These are phyloP conservation scores for Daboia siamensis DNA, from an alignment of 2,113 vertebrate genomes.

Conservation along the genomic window DNA sequence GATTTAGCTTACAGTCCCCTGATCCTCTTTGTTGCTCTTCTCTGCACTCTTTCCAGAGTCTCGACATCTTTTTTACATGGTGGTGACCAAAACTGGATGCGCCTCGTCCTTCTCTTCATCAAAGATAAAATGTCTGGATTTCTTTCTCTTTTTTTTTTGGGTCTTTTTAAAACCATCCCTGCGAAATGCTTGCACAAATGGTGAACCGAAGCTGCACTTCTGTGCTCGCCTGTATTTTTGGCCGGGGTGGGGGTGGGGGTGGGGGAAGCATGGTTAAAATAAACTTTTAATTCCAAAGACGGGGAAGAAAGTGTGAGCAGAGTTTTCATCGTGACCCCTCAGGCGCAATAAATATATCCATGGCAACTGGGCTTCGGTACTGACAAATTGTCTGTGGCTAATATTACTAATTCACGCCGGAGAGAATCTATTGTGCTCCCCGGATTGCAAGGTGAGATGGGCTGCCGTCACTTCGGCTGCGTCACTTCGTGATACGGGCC, in stretches of 20 bases:
- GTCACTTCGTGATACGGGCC: neutral
- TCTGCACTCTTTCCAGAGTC: too few species aligned
- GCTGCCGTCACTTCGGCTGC: too few species aligned
- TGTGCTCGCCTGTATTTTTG: neutral
- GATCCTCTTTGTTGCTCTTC: too few species aligned
- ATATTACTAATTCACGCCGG: neutral
- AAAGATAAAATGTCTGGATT: neutral
- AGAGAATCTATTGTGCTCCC: neutral
- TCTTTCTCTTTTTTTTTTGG: neutral
- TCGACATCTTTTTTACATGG: too few species aligned
- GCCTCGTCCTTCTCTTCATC: too few species aligned
- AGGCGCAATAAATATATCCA: neutral
- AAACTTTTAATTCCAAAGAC: neutral
- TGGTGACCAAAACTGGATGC: too few species aligned
- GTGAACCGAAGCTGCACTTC: neutral
- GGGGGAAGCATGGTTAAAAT: neutral
- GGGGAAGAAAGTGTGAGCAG: neutral
- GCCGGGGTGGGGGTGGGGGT: fast-evolving
- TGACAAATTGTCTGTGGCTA: neutral
- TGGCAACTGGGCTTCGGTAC: neutral
- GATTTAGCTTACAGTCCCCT: too few species aligned
- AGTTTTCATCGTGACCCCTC: neutral
- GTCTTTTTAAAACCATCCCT: too few species aligned
- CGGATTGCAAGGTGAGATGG: too few species aligned
- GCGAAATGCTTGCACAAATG: neutral